Conservation (phyloP, 2,113 vertebrate species). For the Ancistrus triradiatus region DNA sequence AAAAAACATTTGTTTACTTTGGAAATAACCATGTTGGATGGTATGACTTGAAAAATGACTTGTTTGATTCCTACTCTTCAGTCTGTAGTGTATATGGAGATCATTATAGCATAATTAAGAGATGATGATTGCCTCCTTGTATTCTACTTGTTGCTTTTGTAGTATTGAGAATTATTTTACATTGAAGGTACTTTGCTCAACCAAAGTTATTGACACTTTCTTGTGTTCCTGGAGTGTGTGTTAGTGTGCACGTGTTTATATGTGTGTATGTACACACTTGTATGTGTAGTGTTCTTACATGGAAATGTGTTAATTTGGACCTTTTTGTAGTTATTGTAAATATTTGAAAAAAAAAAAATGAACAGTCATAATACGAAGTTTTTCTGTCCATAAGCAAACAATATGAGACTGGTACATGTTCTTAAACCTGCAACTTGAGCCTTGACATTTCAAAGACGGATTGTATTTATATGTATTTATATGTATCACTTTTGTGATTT, state of each 20-base stretch:
- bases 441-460: slow-evolving; percentile 7
- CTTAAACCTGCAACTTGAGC: slow-evolving; percentile 30
- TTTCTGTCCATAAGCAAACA: slow-evolving; percentile 27
- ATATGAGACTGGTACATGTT: slow-evolving; percentile 21
- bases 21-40: no score
- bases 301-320: slow-evolving; percentile 4
- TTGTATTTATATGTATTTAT: slow-evolving; percentile 2
- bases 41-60: background rate
- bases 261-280: slow-evolving; percentile 1
- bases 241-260: no score
- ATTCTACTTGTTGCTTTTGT: slow-evolving; percentile 46
- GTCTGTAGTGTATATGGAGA: background rate
- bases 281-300: slow-evolving; percentile 4
- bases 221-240: slow-evolving; percentile 54
- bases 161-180: slow-evolving; percentile 47
- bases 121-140: slow-evolving; percentile 10
- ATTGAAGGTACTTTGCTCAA: slow-evolving; percentile 66
- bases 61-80: slow-evolving; percentile 4
- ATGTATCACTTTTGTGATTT: slow-evolving; percentile 25
- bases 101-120: background rate
- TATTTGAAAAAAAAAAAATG: slow-evolving; percentile 27
- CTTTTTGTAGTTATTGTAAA: slow-evolving; percentile 34
- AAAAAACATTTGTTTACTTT: no score
- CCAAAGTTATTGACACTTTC: slow-evolving; percentile 72
- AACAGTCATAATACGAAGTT: slow-evolving; percentile 9